Base-by-base conservation (phyloP, 2,113 vertebrate species). In the Pterophyllum scalare region DNA sequence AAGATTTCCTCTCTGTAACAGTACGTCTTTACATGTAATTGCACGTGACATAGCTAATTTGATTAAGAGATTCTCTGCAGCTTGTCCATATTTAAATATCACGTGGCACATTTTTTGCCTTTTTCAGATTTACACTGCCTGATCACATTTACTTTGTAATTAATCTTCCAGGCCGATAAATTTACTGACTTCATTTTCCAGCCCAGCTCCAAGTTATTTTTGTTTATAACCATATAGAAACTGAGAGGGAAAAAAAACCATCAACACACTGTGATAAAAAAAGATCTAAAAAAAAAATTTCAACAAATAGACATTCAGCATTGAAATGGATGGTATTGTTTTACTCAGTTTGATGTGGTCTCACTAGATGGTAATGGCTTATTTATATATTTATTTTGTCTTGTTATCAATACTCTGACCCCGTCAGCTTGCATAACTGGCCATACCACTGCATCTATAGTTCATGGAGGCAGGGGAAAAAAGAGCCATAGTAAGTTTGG, bases 61-160 rank as follows among this genome's bases (percentile, higher is more conserved):
- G 83, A 93, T 91, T 74, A 82, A 61, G 72, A 85, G 67, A 88
- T 91, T 79, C 35, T 61, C 58, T 75, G 43, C 75, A 85, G 74
- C 84, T 83, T 8, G n/a, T 83, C 59, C 78, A 79, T 79, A 86
- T 93, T 81, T 83, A 89, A 91, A 86, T 52, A 79, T 88, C 78
- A 43, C 24, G 22, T 83, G 62, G 60, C 38, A 81, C 54, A 76
- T 86, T 84, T 84, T 74, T 87, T 62, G n/a, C 83, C 57, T 78
- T 87, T 88, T 83, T 91, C 60, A 90, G 82, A 89, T 91, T 84
- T 52, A 67, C 59, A 59, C 67, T 89, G 90, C 91, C 91, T 89
- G 64, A 89, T 93, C 72, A 81, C 77, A 93, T 95, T 94, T 93
- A 83, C 84, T 83, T 89, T 84, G 82, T 89, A 90, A 93, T 95